Evolutionary conservation across 2,888 invertebrate species (phyloP).

Genomic region (Brachypterus glaber): DNA sequence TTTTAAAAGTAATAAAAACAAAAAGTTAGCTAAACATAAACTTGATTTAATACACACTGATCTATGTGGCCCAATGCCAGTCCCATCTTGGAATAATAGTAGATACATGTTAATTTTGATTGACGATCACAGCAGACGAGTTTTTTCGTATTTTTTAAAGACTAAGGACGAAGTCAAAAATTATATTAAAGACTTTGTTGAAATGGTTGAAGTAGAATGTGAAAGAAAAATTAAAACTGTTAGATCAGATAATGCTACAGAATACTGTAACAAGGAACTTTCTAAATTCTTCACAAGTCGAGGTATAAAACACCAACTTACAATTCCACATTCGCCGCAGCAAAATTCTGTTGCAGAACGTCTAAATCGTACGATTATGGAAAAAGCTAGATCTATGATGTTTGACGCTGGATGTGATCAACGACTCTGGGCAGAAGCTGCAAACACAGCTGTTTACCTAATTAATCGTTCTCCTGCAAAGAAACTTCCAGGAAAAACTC

Average conservation of each 20-base stretch:
- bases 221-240: slow-evolving; percentile 13
- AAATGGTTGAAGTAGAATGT: slow-evolving; percentile 12
- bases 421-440: slow-evolving; percentile 17
- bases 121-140: slow-evolving; percentile 16
- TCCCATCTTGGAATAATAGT: slow-evolving; percentile 12
- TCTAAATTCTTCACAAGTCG: slow-evolving; percentile 7
- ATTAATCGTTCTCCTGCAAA: no score
- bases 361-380: slow-evolving; percentile 14
- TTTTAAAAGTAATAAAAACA: no score
- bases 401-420: slow-evolving; percentile 8
- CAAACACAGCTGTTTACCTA: slow-evolving; percentile 14
- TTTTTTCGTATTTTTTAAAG: slow-evolving; percentile 16
- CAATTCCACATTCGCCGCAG: slow-evolving; percentile 13
- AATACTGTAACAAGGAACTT: slow-evolving; percentile 11
- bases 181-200: slow-evolving; percentile 11
- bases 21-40: slow-evolving; percentile 22
- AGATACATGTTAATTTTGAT: slow-evolving; percentile 14
- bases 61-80: slow-evolving; percentile 15
- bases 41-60: slow-evolving; percentile 18
- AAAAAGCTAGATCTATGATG: slow-evolving; percentile 12
- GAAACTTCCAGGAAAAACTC: slow-evolving; percentile 11
- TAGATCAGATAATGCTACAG: slow-evolving; percentile 13
- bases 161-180: slow-evolving; percentile 14
- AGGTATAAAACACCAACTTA: slow-evolving; percentile 10
- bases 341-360: slow-evolving; percentile 16